phyloP scores from a whole-genome alignment of 2,888 invertebrate species.

The Coleophora flavipennella region DNA sequence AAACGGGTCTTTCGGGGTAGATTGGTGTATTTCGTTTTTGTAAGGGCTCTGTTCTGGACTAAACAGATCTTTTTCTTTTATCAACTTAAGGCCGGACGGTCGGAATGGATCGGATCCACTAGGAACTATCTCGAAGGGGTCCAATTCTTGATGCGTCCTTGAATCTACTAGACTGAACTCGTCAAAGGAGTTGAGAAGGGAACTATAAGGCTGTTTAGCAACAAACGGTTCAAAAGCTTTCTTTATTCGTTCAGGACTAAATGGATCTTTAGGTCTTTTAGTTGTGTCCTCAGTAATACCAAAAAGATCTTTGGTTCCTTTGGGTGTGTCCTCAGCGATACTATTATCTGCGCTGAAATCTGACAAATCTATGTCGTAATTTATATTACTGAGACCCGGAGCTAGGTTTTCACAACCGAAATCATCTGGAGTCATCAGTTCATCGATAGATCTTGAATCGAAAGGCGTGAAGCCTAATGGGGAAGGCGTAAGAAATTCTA shows the following conservation, averaged over 20 bases:
- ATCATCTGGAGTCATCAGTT: conserved; percentile 75
- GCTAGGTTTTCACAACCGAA: conserved; percentile 64
- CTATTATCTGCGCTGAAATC: conserved; percentile 83
- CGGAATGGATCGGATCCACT: conserved; percentile 25
- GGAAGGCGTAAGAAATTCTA: conserved; percentile 74
- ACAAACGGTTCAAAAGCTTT: conserved; percentile 66
- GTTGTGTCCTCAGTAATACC: conserved; percentile 74
- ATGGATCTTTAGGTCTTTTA: conserved; percentile 63
- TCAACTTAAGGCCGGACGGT: conserved; percentile 10
- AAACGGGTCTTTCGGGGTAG: conserved; percentile 4
- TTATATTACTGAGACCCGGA: conserved; percentile 78
- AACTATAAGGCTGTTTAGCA: conserved; percentile 40
- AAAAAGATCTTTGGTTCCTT: too few relatives aligned
- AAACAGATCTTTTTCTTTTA: conserved; percentile 1
- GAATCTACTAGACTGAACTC: conserved; percentile 45
- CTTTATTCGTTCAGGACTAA: conserved; percentile 65
- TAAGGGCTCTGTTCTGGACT: background rate
- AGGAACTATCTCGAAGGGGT: conserved; percentile 50
- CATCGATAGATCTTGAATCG: conserved; percentile 73
- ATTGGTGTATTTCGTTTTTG: background rate
- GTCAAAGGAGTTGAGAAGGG: conserved; percentile 37
- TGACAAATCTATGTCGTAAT: conserved; percentile 84
- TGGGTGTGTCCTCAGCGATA: conserved; percentile 69
- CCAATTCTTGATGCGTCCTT: conserved; percentile 23
- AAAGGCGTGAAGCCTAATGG: conserved; percentile 70